Conservation (phyloP, 2,888 invertebrate species). For the Caenorhabditis sp. region DNA sequence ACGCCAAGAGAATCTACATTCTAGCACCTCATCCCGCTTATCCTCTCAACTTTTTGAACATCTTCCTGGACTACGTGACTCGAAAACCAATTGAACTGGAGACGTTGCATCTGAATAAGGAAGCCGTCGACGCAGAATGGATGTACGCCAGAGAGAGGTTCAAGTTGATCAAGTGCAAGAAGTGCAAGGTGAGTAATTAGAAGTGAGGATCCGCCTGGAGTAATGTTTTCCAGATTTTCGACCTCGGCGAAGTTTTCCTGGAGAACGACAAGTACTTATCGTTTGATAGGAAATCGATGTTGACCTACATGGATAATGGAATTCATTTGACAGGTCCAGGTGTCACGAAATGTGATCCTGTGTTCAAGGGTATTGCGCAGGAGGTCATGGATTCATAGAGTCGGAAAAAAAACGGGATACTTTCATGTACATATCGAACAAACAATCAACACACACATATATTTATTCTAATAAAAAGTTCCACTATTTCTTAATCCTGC, state of each 20-base stretch:
- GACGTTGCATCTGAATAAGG: constrained; percentile 15
- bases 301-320: constrained; percentile 50
- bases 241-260: constrained; percentile 32
- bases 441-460: no score
- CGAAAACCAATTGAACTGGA: constrained; percentile 23
- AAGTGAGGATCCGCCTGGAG: no score
- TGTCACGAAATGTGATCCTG: constrained; percentile 32
- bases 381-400: constrained; percentile 44
- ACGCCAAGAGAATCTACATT: constrained; percentile 22
- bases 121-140: background rate
- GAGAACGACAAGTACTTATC: constrained; percentile 44
- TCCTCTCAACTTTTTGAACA: constrained; percentile 28
- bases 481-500: background rate
- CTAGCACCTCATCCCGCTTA: constrained; percentile 11
- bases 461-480: background rate
- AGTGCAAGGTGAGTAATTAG: background rate
- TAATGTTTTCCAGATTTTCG: constrained; percentile 46
- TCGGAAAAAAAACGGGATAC: background rate
- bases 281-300: constrained; percentile 41
- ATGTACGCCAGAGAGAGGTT: constrained; percentile 18
- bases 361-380: constrained; percentile 20
- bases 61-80: constrained; percentile 6
- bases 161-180: constrained; percentile 22
- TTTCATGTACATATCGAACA: background rate
- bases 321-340: constrained; percentile 53